Conservation (phyloP, 2,888 invertebrate genomes). For the Cheilosia vernalis region DNA sequence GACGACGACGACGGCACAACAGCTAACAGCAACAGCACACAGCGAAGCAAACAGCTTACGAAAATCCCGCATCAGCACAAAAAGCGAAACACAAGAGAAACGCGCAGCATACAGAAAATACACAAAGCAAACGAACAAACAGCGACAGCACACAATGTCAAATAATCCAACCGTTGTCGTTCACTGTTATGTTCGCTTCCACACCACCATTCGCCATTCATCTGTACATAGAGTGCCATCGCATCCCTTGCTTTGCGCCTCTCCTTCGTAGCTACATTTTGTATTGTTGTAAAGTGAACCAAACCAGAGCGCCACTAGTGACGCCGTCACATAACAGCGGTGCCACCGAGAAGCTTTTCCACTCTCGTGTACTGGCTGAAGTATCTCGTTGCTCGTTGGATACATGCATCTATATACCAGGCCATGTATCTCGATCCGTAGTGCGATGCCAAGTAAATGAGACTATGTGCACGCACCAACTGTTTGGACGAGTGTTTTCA, state of each 20-base stretch:
- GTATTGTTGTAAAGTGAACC: slow-evolving; percentile 18
- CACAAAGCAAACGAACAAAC: slow-evolving; percentile 44
- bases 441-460: slow-evolving; percentile 40
- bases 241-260: slow-evolving; percentile 29
- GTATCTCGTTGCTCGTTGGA: neutral
- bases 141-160: slow-evolving; percentile 53
- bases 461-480: slow-evolving; percentile 61
- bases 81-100: slow-evolving; percentile 57
- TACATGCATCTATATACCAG: neutral
- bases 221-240: slow-evolving; percentile 48
- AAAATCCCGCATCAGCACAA: slow-evolving; percentile 73
- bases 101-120: slow-evolving; percentile 45
- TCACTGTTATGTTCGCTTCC: slow-evolving; percentile 53
- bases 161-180: slow-evolving; percentile 61
- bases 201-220: slow-evolving; percentile 68
- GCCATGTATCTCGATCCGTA: neutral
- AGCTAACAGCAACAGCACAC: slow-evolving; percentile 2
- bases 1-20: slow-evolving; percentile 1
- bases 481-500: slow-evolving; percentile 60
- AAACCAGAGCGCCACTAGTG: slow-evolving; percentile 40
- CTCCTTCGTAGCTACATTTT: slow-evolving; percentile 37
- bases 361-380: slow-evolving; percentile 5
- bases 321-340: slow-evolving; percentile 50
- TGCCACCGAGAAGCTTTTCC: slow-evolving; percentile 30
- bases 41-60: slow-evolving; percentile 39